These are phyloP conservation scores for Oscheius sp. DNA, from an alignment of 2,888 invertebrate genomes.

Conservation along the genomic window DNA sequence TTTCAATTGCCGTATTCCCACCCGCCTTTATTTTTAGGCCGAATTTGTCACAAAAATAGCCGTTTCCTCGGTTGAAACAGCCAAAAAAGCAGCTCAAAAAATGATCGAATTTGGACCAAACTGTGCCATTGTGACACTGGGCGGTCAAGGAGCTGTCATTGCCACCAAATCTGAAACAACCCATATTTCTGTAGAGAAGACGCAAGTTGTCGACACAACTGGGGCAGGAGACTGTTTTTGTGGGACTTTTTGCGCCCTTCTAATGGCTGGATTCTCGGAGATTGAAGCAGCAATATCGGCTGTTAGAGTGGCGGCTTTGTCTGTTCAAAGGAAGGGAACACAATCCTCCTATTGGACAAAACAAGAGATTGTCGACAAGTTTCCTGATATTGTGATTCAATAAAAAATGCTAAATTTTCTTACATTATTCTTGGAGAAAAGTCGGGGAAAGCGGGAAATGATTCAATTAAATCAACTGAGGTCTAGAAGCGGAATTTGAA, in stretches of 20 bases:
- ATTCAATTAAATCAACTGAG: no score
- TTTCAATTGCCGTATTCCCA: background rate
- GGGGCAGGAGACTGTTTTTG: slow-evolving; percentile 97
- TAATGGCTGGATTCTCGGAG: slow-evolving; percentile 75
- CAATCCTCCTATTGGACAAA: slow-evolving; percentile 79
- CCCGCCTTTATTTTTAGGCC: slow-evolving; percentile 72
- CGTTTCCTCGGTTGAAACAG: slow-evolving; percentile 46
- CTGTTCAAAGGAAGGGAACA: slow-evolving; percentile 84
- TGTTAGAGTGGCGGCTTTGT: slow-evolving; percentile 81
- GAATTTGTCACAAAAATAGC: slow-evolving; percentile 63
- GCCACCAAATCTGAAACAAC: background rate
- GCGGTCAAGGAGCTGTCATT: slow-evolving; percentile 31
- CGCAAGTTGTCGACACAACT: slow-evolving; percentile 60
- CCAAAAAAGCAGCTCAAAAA: slow-evolving; percentile 52
- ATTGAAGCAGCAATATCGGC: slow-evolving; percentile 79
- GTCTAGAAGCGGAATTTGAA: no score
- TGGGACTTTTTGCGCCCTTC: slow-evolving; percentile 84
- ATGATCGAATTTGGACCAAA: slow-evolving; percentile 60
- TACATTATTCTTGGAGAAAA: no score
- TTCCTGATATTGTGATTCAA: slow-evolving; percentile 9
- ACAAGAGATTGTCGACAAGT: slow-evolving; percentile 32
- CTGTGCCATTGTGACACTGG: slow-evolving; percentile 64
- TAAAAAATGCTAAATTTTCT: no score
- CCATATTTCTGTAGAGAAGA: background rate
- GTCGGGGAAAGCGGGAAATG: no score